Evolutionary conservation across 1,140 invertebrate species (phyloP).

Genomic region (Calliphora vicina): DNA sequence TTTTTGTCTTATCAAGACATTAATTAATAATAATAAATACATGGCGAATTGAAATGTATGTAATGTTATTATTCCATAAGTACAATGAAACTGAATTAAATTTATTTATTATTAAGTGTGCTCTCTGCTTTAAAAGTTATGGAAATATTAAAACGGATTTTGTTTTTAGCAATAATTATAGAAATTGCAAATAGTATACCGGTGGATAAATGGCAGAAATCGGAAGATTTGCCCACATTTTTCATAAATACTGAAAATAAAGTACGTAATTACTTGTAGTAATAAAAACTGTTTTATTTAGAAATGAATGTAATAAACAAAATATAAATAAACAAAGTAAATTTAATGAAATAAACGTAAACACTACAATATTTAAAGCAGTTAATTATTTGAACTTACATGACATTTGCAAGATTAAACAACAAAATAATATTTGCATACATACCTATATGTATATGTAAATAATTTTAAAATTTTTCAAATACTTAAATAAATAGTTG

Average conservation of each 20-base stretch:
- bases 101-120: background rate
- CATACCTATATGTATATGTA: too few species aligned
- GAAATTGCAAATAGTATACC: background rate
- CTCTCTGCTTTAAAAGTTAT: background rate
- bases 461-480: too few species aligned
- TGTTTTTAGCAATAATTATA: background rate
- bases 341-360: too few species aligned
- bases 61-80: background rate
- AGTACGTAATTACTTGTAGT: background rate
- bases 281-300: background rate
- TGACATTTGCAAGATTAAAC: too few species aligned
- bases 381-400: too few species aligned
- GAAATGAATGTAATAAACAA: too few species aligned
- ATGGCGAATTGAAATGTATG: background rate
- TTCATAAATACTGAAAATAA: conserved; percentile 18
- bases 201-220: background rate
- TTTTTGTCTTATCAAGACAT: background rate
- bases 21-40: too few species aligned
- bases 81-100: background rate
- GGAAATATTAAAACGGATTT: background rate
- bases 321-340: too few species aligned
- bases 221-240: background rate
- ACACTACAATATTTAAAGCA: too few species aligned
- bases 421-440: too few species aligned
- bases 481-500: too few species aligned